Percentiles rank a stretch among this genome's conserved stretches.
Conservation (phyloP, 92 coral and sea anemone genomes). For the Palythoa heliodiscus region DNA sequence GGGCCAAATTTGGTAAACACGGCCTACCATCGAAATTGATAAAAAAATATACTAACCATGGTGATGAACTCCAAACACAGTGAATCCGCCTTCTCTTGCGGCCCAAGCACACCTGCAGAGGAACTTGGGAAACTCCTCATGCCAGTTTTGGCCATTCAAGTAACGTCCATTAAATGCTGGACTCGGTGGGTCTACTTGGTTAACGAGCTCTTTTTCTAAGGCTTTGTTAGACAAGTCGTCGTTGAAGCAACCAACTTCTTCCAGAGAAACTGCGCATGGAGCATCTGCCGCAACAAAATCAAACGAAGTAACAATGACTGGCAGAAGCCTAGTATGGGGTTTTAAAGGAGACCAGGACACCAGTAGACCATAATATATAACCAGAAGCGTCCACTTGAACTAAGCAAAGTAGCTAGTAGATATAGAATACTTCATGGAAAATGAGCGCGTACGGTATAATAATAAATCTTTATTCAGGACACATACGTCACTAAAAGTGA, state of each 20-base stretch:
- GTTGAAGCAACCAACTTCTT: slow-evolving; percentile 69
- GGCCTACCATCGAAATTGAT: too few relatives aligned
- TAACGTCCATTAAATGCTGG: slow-evolving; percentile 60
- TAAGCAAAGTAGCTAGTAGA: too few relatives aligned
- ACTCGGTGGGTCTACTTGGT: slow-evolving; percentile 64
- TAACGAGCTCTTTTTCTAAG: slow-evolving; percentile 48
- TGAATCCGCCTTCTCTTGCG: slow-evolving; percentile 58
- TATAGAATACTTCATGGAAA: too few relatives aligned
- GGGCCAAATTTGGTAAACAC: too few relatives aligned
- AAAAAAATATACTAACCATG: slow-evolving; percentile 53
- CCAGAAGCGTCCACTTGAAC: too few relatives aligned
- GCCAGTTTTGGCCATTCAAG: slow-evolving; percentile 62
- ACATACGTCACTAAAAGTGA: too few relatives aligned
- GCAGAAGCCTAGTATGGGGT: too few relatives aligned
- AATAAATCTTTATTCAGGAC: too few relatives aligned
- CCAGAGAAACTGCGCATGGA: slow-evolving; percentile 66
- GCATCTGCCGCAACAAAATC: slow-evolving; percentile 42
- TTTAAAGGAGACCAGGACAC: too few relatives aligned
- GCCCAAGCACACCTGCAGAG: slow-evolving; percentile 91
- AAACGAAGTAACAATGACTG: not conserved
- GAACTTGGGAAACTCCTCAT: slow-evolving; percentile 60
- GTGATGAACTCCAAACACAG: slow-evolving; percentile 68
- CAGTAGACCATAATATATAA: too few relatives aligned
- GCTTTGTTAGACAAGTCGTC: slow-evolving; percentile 56
- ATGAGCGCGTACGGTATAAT: too few relatives aligned